These are phyloP conservation scores for Drosophila littoralis DNA, from an alignment of 1,140 invertebrate genomes.

Conservation along the genomic window DNA sequence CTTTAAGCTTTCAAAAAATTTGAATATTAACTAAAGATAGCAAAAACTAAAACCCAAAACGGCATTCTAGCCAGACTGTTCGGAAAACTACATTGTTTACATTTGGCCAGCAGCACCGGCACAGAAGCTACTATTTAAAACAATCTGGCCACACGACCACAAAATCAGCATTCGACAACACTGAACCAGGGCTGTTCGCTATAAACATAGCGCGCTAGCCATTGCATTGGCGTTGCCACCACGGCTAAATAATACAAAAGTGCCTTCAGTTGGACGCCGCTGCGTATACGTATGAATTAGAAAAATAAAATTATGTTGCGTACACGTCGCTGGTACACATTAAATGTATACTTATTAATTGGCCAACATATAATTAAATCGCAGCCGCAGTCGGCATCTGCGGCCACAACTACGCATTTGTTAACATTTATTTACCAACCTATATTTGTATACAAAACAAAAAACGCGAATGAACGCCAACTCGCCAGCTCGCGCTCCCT, in stretches of 20 bases:
- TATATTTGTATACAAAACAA: constrained; percentile 37
- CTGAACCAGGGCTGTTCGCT: constrained; percentile 1
- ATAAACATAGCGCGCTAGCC: constrained; percentile 8
- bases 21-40: neutral
- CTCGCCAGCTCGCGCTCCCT: neutral
- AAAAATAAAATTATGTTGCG: constrained; percentile 3
- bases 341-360: neutral
- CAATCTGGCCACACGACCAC: constrained; percentile 5
- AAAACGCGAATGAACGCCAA: neutral
- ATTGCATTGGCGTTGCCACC: constrained; percentile 10
- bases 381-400: neutral
- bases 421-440: constrained; percentile 35
- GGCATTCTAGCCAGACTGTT: neutral
- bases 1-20: neutral
- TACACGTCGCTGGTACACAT: constrained; percentile 1
- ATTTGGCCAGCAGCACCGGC: neutral
- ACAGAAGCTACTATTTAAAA: neutral
- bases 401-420: constrained; percentile 31
- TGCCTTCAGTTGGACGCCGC: neutral
- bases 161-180: neutral
- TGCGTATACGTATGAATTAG: constrained; percentile 1
- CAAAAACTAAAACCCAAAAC: neutral
- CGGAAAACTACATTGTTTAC: neutral
- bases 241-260: neutral
- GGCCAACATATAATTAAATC: constrained; percentile 1